Percentiles rank a stretch among this genome's conserved stretches.
Evolutionary conservation across 2,113 vertebrate species (phyloP).

Genomic region (Vireo altiloquus): DNA sequence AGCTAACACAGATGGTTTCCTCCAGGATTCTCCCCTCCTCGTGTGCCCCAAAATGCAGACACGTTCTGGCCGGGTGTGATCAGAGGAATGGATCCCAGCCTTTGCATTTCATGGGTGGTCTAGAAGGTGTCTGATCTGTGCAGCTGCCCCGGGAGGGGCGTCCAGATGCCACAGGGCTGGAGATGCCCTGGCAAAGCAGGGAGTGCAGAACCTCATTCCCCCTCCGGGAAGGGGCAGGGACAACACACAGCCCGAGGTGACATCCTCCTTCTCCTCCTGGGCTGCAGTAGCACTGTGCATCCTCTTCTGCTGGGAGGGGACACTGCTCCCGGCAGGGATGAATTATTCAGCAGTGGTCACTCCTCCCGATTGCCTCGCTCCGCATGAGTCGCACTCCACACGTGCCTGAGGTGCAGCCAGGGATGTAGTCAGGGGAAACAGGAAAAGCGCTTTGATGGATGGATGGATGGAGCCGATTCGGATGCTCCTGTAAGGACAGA

Average conservation of each 20-base stretch:
- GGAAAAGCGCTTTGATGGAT: neutral
- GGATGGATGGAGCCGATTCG: fast-evolving
- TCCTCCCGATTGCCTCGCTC: neutral
- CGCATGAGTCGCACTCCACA: fast-evolving
- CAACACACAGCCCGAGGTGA: neutral
- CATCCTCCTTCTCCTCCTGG: neutral
- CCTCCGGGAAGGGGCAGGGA: neutral
- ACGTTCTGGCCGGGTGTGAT: fast-evolving
- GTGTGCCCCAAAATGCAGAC: neutral
- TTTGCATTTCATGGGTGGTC: neutral
- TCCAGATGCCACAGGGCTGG: neutral
- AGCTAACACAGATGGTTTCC: neutral
- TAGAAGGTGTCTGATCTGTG: neutral
- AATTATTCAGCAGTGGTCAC: neutral
- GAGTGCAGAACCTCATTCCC: neutral
- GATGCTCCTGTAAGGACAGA: neutral
- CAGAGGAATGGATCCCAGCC: neutral
- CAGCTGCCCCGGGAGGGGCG: neutral
- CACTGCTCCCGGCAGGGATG: neutral
- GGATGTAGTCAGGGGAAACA: neutral
- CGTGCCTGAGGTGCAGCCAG: neutral
- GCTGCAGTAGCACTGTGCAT: neutral
- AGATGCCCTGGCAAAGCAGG: neutral
- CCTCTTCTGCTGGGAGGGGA: neutral
- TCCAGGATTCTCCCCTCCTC: neutral